phyloP scores from a whole-genome alignment of 2,797 vertebrate species.

The Notolabrus celidotus region DNA sequence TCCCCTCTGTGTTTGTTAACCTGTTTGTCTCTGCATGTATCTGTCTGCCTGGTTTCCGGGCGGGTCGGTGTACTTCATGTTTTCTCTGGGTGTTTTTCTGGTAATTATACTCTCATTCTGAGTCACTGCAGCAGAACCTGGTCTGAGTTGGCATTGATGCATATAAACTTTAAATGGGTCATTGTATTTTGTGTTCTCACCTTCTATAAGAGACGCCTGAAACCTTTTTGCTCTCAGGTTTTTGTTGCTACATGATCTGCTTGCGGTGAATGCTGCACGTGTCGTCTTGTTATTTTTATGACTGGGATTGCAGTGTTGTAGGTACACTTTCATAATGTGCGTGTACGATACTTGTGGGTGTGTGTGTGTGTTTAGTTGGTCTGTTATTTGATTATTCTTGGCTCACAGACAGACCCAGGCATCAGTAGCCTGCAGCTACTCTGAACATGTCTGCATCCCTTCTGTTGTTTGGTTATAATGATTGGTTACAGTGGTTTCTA shows the following conservation, averaged over 20 bases:
- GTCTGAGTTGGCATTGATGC: not conserved
- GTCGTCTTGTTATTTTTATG: conserved; percentile 39
- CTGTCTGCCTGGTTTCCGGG: not conserved
- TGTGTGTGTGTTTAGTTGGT: not conserved
- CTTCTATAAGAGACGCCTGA: conserved; percentile 18
- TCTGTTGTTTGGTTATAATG: not conserved
- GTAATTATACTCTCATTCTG: not conserved
- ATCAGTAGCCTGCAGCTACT: conserved; percentile 24
- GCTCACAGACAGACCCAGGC: conserved; percentile 26
- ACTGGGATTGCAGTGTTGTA: conserved; percentile 15
- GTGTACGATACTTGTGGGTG: conserved; percentile 1
- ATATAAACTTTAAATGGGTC: not conserved
- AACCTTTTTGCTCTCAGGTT: conserved; percentile 9
- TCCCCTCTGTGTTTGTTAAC: not conserved
- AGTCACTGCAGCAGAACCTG: conserved; percentile 16
- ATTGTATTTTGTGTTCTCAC: not conserved
- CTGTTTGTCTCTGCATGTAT: conserved; percentile 5
- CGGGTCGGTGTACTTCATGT: not conserved
- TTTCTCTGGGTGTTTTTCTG: not conserved
- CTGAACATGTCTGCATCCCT: not conserved
- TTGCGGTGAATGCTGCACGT: conserved; percentile 22
- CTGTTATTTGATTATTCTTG: conserved; percentile 22
- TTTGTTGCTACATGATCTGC: conserved; percentile 18
- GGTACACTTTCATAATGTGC: not conserved
- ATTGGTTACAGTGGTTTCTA: not conserved